phyloP scores from a whole-genome alignment of 2,113 vertebrate species.

The Poicephalus meyeri region DNA sequence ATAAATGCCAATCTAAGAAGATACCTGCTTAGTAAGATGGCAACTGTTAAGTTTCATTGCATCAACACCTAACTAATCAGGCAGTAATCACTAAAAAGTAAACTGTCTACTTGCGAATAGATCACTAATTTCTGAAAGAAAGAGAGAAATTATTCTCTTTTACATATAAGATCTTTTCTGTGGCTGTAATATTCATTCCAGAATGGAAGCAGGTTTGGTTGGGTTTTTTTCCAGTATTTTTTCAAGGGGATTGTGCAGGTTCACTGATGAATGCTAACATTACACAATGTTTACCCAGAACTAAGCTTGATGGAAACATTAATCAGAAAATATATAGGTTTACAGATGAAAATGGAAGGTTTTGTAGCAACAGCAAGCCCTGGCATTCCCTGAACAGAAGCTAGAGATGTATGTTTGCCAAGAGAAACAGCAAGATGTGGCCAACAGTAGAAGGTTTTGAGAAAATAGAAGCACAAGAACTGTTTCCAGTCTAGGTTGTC shows the following conservation, averaged over 20 bases:
- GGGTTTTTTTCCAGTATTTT: not conserved
- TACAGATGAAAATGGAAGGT: not conserved
- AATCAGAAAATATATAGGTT: slow-evolving; percentile 21
- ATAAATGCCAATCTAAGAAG: not conserved
- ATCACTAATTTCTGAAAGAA: not conserved
- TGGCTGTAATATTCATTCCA: not conserved
- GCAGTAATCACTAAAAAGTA: not conserved
- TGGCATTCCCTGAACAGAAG: not conserved
- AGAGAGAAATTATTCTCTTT: not conserved
- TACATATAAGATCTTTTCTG: not conserved
- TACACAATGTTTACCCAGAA: not conserved
- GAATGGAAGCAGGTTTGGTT: not conserved
- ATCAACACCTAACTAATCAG: not conserved
- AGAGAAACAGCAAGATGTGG: not conserved
- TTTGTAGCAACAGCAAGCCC: not conserved
- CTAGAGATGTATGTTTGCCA: not conserved
- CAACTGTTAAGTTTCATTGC: not conserved
- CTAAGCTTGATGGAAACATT: not conserved
- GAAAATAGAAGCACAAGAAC: not conserved
- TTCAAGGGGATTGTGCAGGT: not conserved
- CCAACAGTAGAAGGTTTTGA: not conserved
- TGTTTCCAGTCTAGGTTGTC: not conserved
- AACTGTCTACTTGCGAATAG: not conserved
- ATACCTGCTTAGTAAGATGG: not conserved
- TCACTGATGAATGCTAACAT: not conserved